Evolutionary conservation across 2,888 invertebrate genomes (phyloP), one percentile per base, ranked within the genome.

Genomic region (Campopleginae sp.): DNA sequence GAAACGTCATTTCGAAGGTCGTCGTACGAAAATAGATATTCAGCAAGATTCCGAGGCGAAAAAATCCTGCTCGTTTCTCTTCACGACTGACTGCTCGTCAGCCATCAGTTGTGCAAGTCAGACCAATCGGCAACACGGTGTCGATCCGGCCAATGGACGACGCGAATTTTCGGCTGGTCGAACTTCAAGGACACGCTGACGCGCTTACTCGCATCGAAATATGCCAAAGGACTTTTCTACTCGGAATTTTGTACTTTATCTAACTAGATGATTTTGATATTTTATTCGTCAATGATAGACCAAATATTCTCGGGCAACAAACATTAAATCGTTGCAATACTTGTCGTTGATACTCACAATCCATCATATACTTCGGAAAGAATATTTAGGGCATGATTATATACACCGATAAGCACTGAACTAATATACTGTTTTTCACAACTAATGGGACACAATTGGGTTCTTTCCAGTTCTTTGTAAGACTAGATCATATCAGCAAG

Each of bases 401-500:
- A 27, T 80, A 65, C 33, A 65, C 23, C 31, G 44, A 17, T 72
- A 72, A 79, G 48, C 63, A 79, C 46, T 48, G 33, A 0, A 48
- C 17, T 71, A 48, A 48, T 51, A 23, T 38, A 51, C 38, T 31
- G 8, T 66, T 61, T 79, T 70, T 61, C 33, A 54, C 5, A 38
- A 82, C 76, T 85, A 85, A 85, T 76, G 70, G 31, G 42, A 44
- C 33, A 23, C 33, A 48, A 66, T 86, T 87, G 84, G 86, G 88
- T 95, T 93, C 88, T 92, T 98, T 98, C 92, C 97, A 99, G 99
- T 99, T 99, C 95, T 99, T 99, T 96, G 98, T 99, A 94, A 97
- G 99, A 94, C 96, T 99, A 95, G 98, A 98, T 95, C 99, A 99
- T 95, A 99, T 99, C 95, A 97, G 99, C 95, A 99, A 99, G 95